Conservation (phyloP, 1,140 invertebrate species). For the Drosophila pseudoobscura region DNA sequence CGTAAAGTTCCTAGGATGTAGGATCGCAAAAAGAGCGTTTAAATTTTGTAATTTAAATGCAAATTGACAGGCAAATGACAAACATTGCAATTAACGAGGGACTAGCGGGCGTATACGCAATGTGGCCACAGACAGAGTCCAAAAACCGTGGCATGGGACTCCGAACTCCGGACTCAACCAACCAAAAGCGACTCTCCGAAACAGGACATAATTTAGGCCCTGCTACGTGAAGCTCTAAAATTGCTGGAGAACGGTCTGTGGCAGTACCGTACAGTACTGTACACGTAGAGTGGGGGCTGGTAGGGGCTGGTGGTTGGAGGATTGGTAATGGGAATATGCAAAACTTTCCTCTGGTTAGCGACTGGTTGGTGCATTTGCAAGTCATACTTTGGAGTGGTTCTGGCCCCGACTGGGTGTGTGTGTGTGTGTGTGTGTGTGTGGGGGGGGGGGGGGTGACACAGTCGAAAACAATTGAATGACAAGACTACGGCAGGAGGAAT, state of each 20-base stretch:
- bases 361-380: slow-evolving; percentile 41
- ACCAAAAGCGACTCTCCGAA: slow-evolving; percentile 25
- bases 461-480: slow-evolving; percentile 35
- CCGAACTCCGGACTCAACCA: slow-evolving; percentile 16
- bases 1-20: slow-evolving; percentile 42
- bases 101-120: slow-evolving; percentile 75
- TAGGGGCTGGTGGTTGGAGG: not conserved
- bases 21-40: slow-evolving; percentile 57
- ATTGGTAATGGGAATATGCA: slow-evolving; percentile 53
- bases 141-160: slow-evolving; percentile 16
- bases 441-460: not conserved
- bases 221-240: slow-evolving; percentile 46
- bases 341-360: slow-evolving; percentile 52
- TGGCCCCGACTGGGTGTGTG: slow-evolving; percentile 1
- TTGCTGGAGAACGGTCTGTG: slow-evolving; percentile 13
- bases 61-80: slow-evolving; percentile 80
- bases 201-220: slow-evolving; percentile 64
- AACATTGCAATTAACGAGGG: slow-evolving; percentile 80
- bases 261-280: not conserved
- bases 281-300: not conserved
- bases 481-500: not conserved
- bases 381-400: slow-evolving; percentile 28
- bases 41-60: slow-evolving; percentile 82
- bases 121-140: slow-evolving; percentile 46
- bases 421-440: too few relatives aligned